These are phyloP conservation scores for Gymnoscelis rufifasciata DNA, from an alignment of 2,888 invertebrate species.

Conservation along the genomic window DNA sequence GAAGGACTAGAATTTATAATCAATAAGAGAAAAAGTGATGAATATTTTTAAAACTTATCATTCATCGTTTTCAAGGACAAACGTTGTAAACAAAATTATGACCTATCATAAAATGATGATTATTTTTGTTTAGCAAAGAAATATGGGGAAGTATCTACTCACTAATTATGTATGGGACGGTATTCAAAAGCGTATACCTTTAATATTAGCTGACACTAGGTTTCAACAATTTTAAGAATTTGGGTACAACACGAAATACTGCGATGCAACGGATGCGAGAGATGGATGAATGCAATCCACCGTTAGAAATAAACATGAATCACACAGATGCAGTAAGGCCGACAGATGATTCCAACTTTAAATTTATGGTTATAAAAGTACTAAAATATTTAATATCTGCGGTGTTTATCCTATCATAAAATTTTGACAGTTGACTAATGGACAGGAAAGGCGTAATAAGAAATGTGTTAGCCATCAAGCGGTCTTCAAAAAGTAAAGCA, in stretches of 20 bases:
- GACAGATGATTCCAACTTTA: neutral
- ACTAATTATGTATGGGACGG: no score
- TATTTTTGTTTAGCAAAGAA: no score
- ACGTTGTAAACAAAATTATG: neutral
- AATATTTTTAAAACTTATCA: no score
- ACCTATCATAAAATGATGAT: neutral
- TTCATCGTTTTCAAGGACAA: neutral
- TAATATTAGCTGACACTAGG: no score
- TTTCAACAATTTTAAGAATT: no score
- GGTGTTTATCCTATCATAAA: conserved; percentile 3
- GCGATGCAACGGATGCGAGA: no score
- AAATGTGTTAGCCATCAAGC: conserved; percentile 41
- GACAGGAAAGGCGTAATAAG: conserved; percentile 25
- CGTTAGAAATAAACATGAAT: no score
- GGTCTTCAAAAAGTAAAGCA: conserved; percentile 53
- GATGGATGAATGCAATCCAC: no score
- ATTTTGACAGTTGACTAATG: conserved; percentile 18
- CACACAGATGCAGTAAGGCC: no score
- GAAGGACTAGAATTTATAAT: neutral
- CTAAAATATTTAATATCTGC: neutral
- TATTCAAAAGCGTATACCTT: neutral
- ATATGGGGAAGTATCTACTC: no score
- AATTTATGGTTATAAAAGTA: neutral
- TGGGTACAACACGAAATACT: no score
- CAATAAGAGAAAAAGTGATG: no score